Conservation (phyloP, 2,888 invertebrate genomes). For the Leucania comma region DNA sequence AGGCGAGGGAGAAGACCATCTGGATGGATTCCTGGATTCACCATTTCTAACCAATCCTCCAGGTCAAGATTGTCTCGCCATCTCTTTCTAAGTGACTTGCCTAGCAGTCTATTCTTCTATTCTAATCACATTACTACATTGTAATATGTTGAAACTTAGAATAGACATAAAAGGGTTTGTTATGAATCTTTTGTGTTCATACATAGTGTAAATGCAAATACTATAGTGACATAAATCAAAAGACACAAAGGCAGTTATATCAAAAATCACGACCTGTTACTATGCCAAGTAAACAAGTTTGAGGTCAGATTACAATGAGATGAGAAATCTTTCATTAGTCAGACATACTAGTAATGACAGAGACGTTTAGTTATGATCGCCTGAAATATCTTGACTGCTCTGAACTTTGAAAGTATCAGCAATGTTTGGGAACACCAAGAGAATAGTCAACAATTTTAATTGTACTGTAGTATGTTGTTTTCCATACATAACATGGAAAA, state of each 20-base stretch:
- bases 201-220: background rate
- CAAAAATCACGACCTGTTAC: background rate
- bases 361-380: background rate
- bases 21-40: too few relatives aligned
- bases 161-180: background rate
- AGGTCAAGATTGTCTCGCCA: too few relatives aligned
- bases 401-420: too few relatives aligned
- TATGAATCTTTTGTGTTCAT: constrained; percentile 11
- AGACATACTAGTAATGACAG: background rate
- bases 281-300: constrained; percentile 11
- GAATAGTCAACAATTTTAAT: too few relatives aligned
- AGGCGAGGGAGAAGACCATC: too few relatives aligned
- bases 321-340: background rate
- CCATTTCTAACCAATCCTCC: too few relatives aligned
- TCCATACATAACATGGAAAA: background rate
- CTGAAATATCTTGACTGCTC: too few relatives aligned
- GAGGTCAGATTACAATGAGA: background rate
- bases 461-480: too few relatives aligned
- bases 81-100: too few relatives aligned
- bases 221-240: background rate
- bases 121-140: constrained; percentile 2
- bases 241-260: background rate
- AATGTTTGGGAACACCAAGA: too few relatives aligned
- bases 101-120: too few relatives aligned
- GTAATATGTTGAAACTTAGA: constrained; percentile 9